Conservation (phyloP, 2,888 invertebrate genomes). For the Oxystoma pomonae region DNA sequence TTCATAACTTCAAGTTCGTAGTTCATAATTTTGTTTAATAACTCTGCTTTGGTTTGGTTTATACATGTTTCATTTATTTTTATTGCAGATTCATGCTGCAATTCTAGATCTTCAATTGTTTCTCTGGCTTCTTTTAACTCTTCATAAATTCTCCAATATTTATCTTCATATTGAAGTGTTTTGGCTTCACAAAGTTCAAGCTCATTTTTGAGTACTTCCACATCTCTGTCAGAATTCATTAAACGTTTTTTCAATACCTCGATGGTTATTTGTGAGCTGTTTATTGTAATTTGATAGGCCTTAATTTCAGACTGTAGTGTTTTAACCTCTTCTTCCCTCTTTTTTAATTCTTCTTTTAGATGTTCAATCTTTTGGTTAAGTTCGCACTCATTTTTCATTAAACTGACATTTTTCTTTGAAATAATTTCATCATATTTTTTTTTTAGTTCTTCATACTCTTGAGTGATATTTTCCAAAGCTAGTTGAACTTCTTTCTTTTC, state of each 20-base stretch:
- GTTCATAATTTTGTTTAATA: constrained; percentile 35
- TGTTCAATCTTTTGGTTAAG: constrained; percentile 24
- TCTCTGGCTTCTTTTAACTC: constrained; percentile 35
- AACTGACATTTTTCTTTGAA: not conserved
- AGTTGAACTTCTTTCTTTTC: constrained; percentile 51
- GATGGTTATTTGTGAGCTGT: constrained; percentile 55
- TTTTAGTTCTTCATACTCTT: constrained; percentile 25
- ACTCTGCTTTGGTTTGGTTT: constrained; percentile 30
- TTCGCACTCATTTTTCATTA: constrained; percentile 19
- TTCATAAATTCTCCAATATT: constrained; percentile 34
- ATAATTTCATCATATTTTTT: constrained; percentile 23
- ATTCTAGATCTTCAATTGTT: constrained; percentile 39
- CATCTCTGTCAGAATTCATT: constrained; percentile 57
- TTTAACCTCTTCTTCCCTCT: constrained; percentile 48
- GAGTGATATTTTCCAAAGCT: constrained; percentile 30
- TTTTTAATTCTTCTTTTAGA: constrained; percentile 17
- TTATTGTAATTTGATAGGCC: constrained; percentile 57
- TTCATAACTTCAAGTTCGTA: constrained; percentile 26
- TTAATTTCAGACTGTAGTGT: constrained; percentile 52
- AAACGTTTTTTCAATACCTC: constrained; percentile 56
- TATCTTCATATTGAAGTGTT: constrained; percentile 39
- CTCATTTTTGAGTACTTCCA: constrained; percentile 53
- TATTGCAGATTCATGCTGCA: constrained; percentile 38
- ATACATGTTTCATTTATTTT: constrained; percentile 37
- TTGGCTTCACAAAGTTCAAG: constrained; percentile 38